Evolutionary conservation across 2,797 vertebrate species (phyloP), one percentile per base, ranked within the genome.

Genomic region (Molossus molossus): DNA sequence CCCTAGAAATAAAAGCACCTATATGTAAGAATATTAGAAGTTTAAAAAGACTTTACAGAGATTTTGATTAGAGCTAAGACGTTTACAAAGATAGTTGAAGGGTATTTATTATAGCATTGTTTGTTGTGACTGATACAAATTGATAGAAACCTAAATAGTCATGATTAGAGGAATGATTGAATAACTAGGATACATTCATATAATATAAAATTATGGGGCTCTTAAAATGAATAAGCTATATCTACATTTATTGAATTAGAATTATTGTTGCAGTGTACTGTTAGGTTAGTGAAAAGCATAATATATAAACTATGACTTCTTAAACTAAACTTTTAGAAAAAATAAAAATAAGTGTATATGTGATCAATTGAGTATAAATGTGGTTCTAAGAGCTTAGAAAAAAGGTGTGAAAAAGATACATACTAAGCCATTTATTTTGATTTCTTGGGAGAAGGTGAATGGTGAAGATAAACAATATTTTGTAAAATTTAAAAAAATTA

Each of bases 101-200:
- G 53, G 45, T 89, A 40, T 50, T 82, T 65, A 40, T 72, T 62
- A 77, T 14, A 69, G 10, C 50, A 27, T 85, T 40, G 17, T 72
- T 76, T 96, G 6, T 27, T n/a, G 21, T 64, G 20, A 45, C 11
- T 64, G 20, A 45, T 9, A 82, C 45, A 67, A 75, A n/a, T 29
- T 76, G 53, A 62, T 73, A 92, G 76, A 90, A 90, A 37, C 33
- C 15, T 25, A 55, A 94, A 48, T 48, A 33, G 13, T 81, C 79
- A 9, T 70, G 40, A 82, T 73, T 29, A 79, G 58, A 6, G 10
- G 29, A 77, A 55, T 53, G 40, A 21, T 48, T 88, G 25, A 76
- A 48, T 76, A 60, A 57, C 4, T 23, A 33, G 50, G 21, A 9
- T 33, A 62, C 25, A 8, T 18, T 25, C 29, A 70, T 80, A 58